Percentiles rank a stretch among this genome's conserved stretches.
Conservation (phyloP, 2,797 vertebrate genomes). For the Heteromormyrus szaboi region DNA sequence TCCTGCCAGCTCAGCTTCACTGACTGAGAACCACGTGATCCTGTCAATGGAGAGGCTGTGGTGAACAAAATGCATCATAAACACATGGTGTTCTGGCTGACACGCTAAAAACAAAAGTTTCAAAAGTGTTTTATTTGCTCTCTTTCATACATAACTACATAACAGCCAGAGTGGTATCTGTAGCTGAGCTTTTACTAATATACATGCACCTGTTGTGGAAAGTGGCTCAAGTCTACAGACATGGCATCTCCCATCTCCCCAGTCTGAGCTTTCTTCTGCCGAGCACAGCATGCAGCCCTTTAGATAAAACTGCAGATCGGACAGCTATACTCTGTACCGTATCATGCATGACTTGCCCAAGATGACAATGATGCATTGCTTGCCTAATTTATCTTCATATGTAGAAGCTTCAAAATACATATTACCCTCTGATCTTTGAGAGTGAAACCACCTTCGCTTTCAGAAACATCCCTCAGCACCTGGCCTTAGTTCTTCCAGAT, state of each 20-base stretch:
- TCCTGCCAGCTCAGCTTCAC: slow-evolving; percentile 60
- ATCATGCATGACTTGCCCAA: neutral
- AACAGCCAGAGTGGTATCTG: neutral
- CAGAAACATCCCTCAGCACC: neutral
- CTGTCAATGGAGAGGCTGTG: slow-evolving; percentile 44
- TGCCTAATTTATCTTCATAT: slow-evolving; percentile 6
- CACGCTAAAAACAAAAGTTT: neutral
- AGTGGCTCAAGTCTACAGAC: neutral
- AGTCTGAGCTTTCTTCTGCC: neutral
- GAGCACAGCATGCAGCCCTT: neutral
- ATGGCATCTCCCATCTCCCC: neutral
- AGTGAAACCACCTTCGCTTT: neutral
- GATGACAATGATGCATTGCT: neutral
- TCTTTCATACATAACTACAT: neutral
- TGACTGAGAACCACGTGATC: slow-evolving; percentile 63
- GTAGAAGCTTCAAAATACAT: neutral
- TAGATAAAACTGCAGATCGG: neutral
- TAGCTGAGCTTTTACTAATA: neutral
- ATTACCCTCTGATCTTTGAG: neutral
- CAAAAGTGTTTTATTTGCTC: neutral
- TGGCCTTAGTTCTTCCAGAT: neutral
- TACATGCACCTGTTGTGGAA: neutral
- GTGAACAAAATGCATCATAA: neutral
- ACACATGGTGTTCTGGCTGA: neutral
- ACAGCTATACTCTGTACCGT: neutral